Base-by-base conservation (phyloP, 2,888 invertebrate genomes). In the Sepiola atlantica region DNA sequence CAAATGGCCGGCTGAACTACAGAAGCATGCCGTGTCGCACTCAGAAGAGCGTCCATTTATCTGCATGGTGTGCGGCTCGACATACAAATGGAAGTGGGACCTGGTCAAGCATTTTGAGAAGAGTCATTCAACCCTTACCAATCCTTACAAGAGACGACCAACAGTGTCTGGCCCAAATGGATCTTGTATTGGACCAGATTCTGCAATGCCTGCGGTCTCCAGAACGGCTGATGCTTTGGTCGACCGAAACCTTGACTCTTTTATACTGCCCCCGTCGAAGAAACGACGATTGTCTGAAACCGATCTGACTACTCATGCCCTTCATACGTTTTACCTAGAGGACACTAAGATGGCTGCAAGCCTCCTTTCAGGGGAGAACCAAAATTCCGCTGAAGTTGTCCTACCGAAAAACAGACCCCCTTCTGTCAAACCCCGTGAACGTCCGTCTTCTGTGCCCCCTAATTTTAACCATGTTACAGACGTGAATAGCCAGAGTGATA, bases 51-150 rank as follows among this genome's bases (percentile, higher is more conserved):
- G 97, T 28, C 97, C 97, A 14, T 97, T 97, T 94, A 96, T 97
- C 28, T 97, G 97, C 95, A 96, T 97, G 95, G 96, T 97, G 14
- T 97, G 97, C 95, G 97, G 97, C 1, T 96, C 97, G 21, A 97
- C 97, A 32, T 97, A 97, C 96, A 97, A 97, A 94, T 97, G 97
- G 97, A 97, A 97, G 94, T 97, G 97, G 97, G 97, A 97, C 95
- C 95, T 97, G 91, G 97, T 97, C 32, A 96, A 97, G 94, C 97
- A 97, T 95, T 97, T 97, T 95, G 97, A 97, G 94, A 97, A 97
- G 94, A 96, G 96, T 94, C 97, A 97, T 94, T 96, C 95, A 91
- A 95, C 96, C 35, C 96, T 97, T 54, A 96, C 97, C 12, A 97
- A 97, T 95, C 97, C 97, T 12, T 97, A 97, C 95, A 96, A 96